Base-by-base conservation (phyloP, 2,113 vertebrate species). In the Cinclus mexicanus region DNA sequence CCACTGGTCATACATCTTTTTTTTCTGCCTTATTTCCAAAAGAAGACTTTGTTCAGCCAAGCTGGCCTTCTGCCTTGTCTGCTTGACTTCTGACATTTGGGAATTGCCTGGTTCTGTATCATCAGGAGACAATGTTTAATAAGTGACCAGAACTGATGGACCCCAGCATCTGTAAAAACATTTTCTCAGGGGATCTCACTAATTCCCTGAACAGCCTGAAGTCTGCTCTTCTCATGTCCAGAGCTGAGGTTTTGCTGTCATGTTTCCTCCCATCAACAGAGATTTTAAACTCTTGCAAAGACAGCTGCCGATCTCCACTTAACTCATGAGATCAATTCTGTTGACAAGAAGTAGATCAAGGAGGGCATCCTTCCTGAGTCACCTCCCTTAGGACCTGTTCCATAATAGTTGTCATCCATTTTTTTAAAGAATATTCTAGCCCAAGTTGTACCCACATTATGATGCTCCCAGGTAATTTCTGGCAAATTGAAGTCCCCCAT, bases 241-340 rank as follows among this genome's bases (percentile, higher is more conserved):
- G 31, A 44, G 37, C 22, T 59, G 53, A 76, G 11, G 37, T 50
- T 50, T 50, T 44, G 44, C 37, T 59, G 44, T 18, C 7, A 22
- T 50, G 44, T 50, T 52, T 44, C 21, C 12, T 65, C 20, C 61
- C 50, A 37, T 44, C 37, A 86, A 59, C 12, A 49, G 13, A 76
- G 31, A 44, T 44, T 77, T 68, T 26, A 37, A 86, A 59, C 17
- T 59, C 46, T 52, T 5, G 4, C 33, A 31, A 77, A 77, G 37
- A 59, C 1, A 2, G 44, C 25, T 8, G 6, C 31, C 0, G 0
- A 59, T 22, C 44, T 59, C 52, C 31, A 64, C 20, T 59, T 16
- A 26, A 41, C 26, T 42, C 25, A 37, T 6, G 14, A 44, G 53
- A 52, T 37, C 0, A 0, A 59, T 22, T 50, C 44, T 44, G 21